These are phyloP conservation scores for Onychorhynchus coronatus DNA, from an alignment of 2,113 vertebrate genomes.

Conservation along the genomic window DNA sequence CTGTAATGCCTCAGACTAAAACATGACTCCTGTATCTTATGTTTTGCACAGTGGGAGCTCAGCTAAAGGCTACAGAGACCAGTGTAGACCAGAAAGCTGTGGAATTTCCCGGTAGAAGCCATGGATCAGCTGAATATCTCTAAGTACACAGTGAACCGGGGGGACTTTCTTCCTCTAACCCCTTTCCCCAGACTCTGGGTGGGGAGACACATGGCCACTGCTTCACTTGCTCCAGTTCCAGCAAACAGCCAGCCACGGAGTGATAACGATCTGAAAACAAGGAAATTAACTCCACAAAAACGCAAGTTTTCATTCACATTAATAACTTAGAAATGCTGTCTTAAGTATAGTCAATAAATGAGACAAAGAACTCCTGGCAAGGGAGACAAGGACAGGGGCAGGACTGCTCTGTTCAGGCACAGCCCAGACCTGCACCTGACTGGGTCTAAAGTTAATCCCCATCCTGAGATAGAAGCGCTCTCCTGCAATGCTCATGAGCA, in stretches of 20 bases:
- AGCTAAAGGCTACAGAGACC: neutral
- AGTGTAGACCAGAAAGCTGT: neutral
- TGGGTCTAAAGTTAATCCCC: neutral
- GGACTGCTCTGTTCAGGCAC: neutral
- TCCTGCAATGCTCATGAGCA: neutral
- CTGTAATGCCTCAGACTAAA: neutral
- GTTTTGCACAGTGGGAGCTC: neutral
- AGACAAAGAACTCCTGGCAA: neutral
- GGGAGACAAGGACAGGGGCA: neutral
- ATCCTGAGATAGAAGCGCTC: neutral
- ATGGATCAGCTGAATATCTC: neutral
- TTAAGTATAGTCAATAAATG: neutral
- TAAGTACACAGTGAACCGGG: accelerated
- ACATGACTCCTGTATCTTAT: neutral
- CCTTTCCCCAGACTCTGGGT: too few species aligned
- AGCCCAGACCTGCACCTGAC: neutral
- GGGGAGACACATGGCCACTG: neutral
- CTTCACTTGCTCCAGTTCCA: neutral
- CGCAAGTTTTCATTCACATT: accelerated
- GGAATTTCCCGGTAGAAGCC: neutral
- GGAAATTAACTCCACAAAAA: neutral
- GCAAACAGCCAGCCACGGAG: neutral
- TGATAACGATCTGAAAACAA: neutral
- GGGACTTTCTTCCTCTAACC: neutral
- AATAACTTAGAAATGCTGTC: neutral